A percentile compares a stretch with the other conserved stretches of the same genome.
Conservation (phyloP, 2,113 vertebrate species). For the Promerops cafer region DNA sequence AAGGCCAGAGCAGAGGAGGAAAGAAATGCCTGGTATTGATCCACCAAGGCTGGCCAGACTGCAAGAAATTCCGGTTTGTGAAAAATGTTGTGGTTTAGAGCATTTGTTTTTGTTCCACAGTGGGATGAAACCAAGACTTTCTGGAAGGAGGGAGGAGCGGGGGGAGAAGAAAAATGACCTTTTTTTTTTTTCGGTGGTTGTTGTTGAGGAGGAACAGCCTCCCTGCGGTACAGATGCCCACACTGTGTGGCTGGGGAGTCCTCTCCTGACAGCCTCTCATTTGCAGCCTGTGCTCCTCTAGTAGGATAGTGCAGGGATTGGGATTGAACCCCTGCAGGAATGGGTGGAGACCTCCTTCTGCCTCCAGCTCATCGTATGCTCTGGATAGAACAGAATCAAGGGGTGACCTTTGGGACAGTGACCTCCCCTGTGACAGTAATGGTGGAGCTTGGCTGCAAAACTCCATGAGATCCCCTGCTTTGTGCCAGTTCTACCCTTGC, state of each 20-base stretch:
- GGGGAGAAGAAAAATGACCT: not conserved
- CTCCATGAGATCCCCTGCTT: not conserved
- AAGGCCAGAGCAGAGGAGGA: slow-evolving; percentile 46
- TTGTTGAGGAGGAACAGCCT: not conserved
- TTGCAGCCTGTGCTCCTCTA: not conserved
- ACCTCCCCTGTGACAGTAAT: not conserved
- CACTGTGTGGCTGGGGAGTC: not conserved
- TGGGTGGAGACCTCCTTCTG: not conserved
- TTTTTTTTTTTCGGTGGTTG: not conserved
- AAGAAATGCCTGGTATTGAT: slow-evolving; percentile 56
- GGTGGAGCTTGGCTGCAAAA: not conserved
- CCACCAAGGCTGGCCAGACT: slow-evolving; percentile 53
- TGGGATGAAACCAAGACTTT: slow-evolving; percentile 60
- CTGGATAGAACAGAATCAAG: not conserved
- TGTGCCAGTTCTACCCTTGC: not conserved
- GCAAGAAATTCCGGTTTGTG: slow-evolving; percentile 58
- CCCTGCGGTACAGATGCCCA: not conserved
- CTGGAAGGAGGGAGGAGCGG: not conserved
- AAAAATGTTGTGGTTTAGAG: slow-evolving; percentile 62
- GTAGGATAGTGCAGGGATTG: not conserved
- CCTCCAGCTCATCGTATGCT: not conserved
- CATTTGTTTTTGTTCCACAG: slow-evolving; percentile 60
- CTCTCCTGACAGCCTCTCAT: fast-evolving
- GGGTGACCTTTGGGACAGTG: not conserved
- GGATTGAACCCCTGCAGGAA: not conserved